Evolutionary conservation across 2,888 invertebrate species (phyloP).

Genomic region (Cheiracanthium punctorium): DNA sequence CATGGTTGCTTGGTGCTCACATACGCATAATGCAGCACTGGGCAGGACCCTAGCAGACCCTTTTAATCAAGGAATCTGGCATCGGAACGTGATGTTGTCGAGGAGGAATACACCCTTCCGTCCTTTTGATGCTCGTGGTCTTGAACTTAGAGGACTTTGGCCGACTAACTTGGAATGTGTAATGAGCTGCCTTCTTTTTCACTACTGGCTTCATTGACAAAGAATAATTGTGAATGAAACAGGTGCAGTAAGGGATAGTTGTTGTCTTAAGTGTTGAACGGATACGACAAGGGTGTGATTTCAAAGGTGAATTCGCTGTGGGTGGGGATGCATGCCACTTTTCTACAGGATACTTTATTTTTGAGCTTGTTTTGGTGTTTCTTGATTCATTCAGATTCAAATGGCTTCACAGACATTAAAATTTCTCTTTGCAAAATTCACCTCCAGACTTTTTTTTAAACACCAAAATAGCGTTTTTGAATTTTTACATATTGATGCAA

Average conservation of each 20-base stretch:
- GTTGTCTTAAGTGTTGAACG: not conserved
- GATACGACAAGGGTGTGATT: not conserved
- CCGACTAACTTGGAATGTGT: conserved; percentile 37
- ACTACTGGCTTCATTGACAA: conserved; percentile 12
- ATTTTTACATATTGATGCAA: too few relatives aligned
- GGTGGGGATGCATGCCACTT: not conserved
- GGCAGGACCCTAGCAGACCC: not conserved
- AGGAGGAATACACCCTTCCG: not conserved
- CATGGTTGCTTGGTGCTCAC: not conserved
- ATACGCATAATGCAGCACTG: not conserved
- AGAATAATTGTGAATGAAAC: conserved; percentile 14
- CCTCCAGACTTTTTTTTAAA: too few relatives aligned
- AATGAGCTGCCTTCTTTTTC: conserved; percentile 24
- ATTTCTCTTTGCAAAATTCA: too few relatives aligned
- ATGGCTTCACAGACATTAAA: too few relatives aligned
- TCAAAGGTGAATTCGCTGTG: not conserved
- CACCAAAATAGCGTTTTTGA: too few relatives aligned
- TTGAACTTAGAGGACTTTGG: conserved; percentile 46
- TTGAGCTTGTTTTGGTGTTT: too few relatives aligned
- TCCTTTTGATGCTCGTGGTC: conserved; percentile 25
- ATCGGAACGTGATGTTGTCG: not conserved
- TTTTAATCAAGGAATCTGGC: not conserved
- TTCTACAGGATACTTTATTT: not conserved
- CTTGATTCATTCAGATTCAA: too few relatives aligned
- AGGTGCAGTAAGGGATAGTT: conserved; percentile 6